Evolutionary conservation across 1,140 invertebrate genomes (phyloP).

Genomic region (Pararge aegeria): DNA sequence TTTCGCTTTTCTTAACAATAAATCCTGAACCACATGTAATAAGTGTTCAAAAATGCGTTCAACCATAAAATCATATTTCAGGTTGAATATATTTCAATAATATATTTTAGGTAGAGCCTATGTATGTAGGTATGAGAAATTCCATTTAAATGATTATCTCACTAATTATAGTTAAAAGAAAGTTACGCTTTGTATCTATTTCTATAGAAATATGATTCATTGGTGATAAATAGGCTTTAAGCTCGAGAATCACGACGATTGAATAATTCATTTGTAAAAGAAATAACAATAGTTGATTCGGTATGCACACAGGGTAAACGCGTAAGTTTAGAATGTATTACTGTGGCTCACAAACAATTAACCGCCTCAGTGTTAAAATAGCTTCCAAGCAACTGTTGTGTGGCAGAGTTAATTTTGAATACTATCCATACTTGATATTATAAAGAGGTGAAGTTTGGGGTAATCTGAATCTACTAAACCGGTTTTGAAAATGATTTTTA

Average conservation of each 20-base stretch:
- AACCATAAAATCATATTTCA: too few species aligned
- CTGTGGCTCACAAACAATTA: constrained; percentile 31
- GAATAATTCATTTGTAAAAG: constrained; percentile 40
- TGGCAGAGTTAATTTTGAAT: not conserved
- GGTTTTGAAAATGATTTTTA: too few species aligned
- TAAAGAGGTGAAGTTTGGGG: too few species aligned
- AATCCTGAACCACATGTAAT: too few species aligned
- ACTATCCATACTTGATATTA: too few species aligned
- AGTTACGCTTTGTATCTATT: constrained; percentile 20
- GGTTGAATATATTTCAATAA: too few species aligned
- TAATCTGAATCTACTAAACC: too few species aligned
- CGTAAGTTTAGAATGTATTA: constrained; percentile 32
- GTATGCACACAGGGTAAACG: constrained; percentile 34
- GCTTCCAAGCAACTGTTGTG: not conserved
- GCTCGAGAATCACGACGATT: constrained; percentile 33
- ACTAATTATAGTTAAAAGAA: constrained; percentile 8
- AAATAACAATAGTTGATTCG: constrained; percentile 37
- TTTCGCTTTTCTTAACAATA: too few species aligned
- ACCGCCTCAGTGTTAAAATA: constrained; percentile 18
- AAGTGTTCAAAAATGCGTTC: too few species aligned
- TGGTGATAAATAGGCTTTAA: constrained; percentile 29
- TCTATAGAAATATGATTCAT: constrained; percentile 34
- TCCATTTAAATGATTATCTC: too few species aligned
- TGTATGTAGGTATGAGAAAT: too few species aligned
- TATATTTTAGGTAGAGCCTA: too few species aligned